A percentile compares a stretch with the other conserved stretches of the same genome.
phyloP scores from a whole-genome alignment of 2,797 vertebrate genomes.

The Macrochelys suwanniensis region DNA sequence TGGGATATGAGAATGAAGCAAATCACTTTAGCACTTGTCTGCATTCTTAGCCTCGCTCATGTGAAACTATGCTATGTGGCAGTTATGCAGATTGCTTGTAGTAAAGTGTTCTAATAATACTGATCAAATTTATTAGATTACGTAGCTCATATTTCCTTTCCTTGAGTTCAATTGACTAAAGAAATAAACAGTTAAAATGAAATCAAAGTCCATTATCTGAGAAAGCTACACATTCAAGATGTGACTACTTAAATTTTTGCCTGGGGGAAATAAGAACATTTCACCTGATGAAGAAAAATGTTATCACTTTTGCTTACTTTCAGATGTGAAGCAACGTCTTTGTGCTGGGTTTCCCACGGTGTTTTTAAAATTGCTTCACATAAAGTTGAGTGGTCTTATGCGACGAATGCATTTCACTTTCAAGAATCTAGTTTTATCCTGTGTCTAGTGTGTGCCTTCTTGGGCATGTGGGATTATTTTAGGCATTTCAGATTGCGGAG shows the following conservation, averaged over 20 bases:
- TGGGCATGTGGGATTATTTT: neutral
- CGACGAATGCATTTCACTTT: neutral
- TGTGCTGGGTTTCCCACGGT: neutral
- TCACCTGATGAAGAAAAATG: neutral
- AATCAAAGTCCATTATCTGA: neutral
- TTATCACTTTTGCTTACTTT: neutral
- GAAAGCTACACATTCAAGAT: neutral
- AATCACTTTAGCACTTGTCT: neutral
- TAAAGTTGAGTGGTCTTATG: neutral
- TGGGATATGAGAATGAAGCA: accelerated
- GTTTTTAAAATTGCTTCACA: neutral
- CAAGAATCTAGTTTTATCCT: neutral
- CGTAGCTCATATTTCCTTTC: neutral
- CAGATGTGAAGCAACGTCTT: accelerated
- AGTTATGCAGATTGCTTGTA: neutral
- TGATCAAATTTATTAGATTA: neutral
- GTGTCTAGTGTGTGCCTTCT: neutral
- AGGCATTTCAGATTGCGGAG: neutral
- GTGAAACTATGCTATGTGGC: neutral
- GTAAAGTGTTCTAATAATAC: neutral
- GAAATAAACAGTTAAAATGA: neutral
- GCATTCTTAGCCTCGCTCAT: neutral
- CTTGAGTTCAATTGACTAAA: slow-evolving; percentile 10
- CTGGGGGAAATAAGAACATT: neutral
- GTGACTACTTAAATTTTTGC: neutral